Percentiles rank a stretch among this genome's conserved stretches.
Evolutionary conservation across 2,797 vertebrate genomes (phyloP).

Genomic region (Rhinella marina): DNA sequence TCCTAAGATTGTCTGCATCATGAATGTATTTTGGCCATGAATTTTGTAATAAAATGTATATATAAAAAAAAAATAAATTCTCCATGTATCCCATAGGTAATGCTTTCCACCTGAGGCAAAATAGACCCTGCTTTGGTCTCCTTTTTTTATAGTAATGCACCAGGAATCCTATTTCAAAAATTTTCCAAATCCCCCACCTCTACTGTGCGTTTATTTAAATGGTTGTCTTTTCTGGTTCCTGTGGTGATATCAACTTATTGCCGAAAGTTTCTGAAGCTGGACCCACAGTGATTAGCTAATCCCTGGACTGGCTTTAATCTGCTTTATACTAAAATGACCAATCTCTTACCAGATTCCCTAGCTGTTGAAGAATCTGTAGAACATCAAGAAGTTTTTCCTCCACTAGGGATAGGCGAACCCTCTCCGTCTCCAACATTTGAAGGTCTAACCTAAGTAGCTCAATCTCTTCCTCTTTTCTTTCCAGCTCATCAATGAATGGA

Average conservation of each 20-base stretch:
- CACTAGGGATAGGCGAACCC: constrained; percentile 79
- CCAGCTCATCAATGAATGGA: constrained; percentile 79
- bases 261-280: background rate
- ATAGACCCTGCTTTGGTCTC: too few species aligned
- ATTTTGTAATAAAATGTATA: too few species aligned
- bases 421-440: constrained; percentile 90
- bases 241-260: too few species aligned
- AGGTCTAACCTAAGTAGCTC: constrained; percentile 87
- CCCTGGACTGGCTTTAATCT: background rate
- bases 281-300: background rate
- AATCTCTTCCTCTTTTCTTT: constrained; percentile 81
- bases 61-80: too few species aligned
- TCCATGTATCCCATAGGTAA: too few species aligned
- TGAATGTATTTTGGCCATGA: too few species aligned
- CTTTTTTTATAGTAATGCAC: too few species aligned
- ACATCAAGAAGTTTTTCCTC: constrained; percentile 93
- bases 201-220: too few species aligned
- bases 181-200: background rate
- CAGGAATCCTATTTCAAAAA: too few species aligned
- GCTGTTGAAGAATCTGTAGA: constrained; percentile 88
- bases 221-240: too few species aligned
- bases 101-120: background rate
- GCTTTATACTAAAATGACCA: background rate
- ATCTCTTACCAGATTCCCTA: constrained; percentile 82
- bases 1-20: too few species aligned